These are phyloP conservation scores for Melanotaenia boesemani DNA, from an alignment of 2,797 vertebrate genomes.

Conservation along the genomic window DNA sequence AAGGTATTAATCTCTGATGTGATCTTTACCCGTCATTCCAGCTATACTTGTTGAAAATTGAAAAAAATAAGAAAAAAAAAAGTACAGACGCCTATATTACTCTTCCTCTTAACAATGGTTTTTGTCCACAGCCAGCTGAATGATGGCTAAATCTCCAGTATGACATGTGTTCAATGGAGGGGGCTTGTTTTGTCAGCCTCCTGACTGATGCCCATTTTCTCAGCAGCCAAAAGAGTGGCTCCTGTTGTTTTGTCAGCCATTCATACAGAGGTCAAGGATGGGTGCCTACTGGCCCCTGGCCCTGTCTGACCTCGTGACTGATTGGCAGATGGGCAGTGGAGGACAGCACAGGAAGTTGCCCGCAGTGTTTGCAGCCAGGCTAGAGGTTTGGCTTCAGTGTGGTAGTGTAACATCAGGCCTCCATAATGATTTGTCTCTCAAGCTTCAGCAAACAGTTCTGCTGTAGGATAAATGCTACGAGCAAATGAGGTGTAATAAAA, in stretches of 20 bases:
- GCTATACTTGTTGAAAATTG: conserved; percentile 14
- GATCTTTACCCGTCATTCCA: background rate
- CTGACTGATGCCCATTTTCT: conserved; percentile 52
- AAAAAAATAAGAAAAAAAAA: background rate
- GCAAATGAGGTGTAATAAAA: conserved; percentile 79
- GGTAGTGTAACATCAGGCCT: conserved; percentile 36
- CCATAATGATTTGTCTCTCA: conserved; percentile 50
- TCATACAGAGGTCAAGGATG: conserved; percentile 72
- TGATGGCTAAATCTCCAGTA: conserved; percentile 29
- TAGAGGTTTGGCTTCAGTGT: conserved; percentile 36
- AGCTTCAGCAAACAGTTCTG: conserved; percentile 64
- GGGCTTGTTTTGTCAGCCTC: conserved; percentile 55
- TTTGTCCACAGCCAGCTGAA: conserved; percentile 43
- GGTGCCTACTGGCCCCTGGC: conserved; percentile 44
- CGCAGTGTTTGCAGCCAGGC: conserved; percentile 37
- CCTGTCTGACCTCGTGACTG: conserved; percentile 67
- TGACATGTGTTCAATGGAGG: conserved; percentile 59
- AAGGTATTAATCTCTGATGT: conserved; percentile 10
- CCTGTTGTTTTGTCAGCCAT: conserved; percentile 61
- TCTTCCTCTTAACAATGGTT: conserved; percentile 25
- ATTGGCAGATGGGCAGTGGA: conserved; percentile 53
- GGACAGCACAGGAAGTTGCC: conserved; percentile 49
- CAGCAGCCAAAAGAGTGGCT: conserved; percentile 59
- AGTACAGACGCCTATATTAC: conserved; percentile 30
- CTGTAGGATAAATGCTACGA: conserved; percentile 66